Evolutionary conservation across 1,140 invertebrate species (phyloP).

Genomic region (Polyergus mexicanus): DNA sequence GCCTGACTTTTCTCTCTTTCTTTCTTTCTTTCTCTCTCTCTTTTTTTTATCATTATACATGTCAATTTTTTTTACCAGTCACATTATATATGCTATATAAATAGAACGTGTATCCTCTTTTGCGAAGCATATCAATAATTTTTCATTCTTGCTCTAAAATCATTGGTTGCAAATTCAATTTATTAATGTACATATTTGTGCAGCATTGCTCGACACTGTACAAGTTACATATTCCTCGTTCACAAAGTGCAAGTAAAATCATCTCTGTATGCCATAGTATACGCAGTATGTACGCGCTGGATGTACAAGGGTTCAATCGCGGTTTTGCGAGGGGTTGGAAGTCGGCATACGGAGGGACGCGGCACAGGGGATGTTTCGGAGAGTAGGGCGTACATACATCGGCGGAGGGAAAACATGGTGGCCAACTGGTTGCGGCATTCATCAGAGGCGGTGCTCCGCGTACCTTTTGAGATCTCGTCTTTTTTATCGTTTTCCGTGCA

Average conservation of each 20-base stretch:
- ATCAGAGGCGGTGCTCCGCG: conserved; percentile 81
- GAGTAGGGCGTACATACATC: conserved; percentile 70
- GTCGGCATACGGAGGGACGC: conserved; percentile 68
- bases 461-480: conserved; percentile 77
- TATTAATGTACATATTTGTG: conserved; percentile 27
- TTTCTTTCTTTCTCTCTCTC: neutral
- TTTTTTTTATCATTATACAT: neutral
- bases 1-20: neutral
- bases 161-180: conserved; percentile 33
- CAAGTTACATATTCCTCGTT: conserved; percentile 32
- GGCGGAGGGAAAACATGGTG: conserved; percentile 79
- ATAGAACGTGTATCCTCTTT: neutral
- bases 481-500: conserved; percentile 69
- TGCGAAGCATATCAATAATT: neutral
- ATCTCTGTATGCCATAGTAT: conserved; percentile 33
- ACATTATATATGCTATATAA: neutral
- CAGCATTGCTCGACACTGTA: conserved; percentile 31
- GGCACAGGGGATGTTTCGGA: conserved; percentile 71
- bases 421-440: conserved; percentile 82
- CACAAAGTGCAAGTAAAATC: conserved; percentile 57
- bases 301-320: conserved; percentile 75
- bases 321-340: conserved; percentile 76
- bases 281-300: conserved; percentile 50
- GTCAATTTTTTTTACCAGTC: neutral
- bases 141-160: conserved; percentile 19